These are phyloP conservation scores for Drosophila parabipectinata DNA, from an alignment of 1,140 invertebrate species.

Conservation along the genomic window DNA sequence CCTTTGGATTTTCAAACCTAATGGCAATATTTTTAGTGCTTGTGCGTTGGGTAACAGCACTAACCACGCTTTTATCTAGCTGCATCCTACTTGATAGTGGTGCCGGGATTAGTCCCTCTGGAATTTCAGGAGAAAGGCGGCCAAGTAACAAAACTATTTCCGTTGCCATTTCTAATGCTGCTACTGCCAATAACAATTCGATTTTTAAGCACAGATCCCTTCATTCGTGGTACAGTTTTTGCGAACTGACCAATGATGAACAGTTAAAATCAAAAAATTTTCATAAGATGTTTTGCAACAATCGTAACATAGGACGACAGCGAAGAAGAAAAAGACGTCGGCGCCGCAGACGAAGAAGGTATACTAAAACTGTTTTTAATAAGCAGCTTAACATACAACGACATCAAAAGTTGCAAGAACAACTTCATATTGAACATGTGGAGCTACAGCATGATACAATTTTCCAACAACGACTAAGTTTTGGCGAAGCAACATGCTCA, in stretches of 20 bases:
- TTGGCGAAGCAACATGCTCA: slow-evolving; percentile 5
- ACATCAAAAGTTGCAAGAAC: slow-evolving; percentile 8
- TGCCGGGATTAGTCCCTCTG: slow-evolving; percentile 3
- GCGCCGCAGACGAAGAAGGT: slow-evolving; percentile 43
- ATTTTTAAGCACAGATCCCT: slow-evolving; percentile 42
- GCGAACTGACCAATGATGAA: slow-evolving; percentile 64
- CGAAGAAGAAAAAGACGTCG: slow-evolving; percentile 51
- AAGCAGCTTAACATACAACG: slow-evolving; percentile 16
- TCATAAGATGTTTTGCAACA: slow-evolving; percentile 69
- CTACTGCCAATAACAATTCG: slow-evolving; percentile 7
- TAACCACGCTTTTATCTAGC: slow-evolving; percentile 45
- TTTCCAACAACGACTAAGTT: slow-evolving; percentile 18
- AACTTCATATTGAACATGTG: slow-evolving; percentile 2
- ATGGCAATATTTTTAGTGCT: slow-evolving; percentile 26
- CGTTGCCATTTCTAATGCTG: slow-evolving; percentile 16
- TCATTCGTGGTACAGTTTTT: slow-evolving; percentile 34
- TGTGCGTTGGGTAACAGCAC: slow-evolving; percentile 35
- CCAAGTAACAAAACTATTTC: slow-evolving; percentile 16
- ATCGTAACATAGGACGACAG: slow-evolving; percentile 49
- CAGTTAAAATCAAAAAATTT: slow-evolving; percentile 68
- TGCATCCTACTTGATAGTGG: slow-evolving; percentile 39
- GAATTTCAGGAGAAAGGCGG: background rate
- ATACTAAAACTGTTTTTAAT: slow-evolving; percentile 17
- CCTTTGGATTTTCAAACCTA: slow-evolving; percentile 24
- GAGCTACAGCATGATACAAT: slow-evolving; percentile 11